Evolutionary conservation across 1,140 invertebrate species (phyloP).

Genomic region (Medauroidea extradentata): DNA sequence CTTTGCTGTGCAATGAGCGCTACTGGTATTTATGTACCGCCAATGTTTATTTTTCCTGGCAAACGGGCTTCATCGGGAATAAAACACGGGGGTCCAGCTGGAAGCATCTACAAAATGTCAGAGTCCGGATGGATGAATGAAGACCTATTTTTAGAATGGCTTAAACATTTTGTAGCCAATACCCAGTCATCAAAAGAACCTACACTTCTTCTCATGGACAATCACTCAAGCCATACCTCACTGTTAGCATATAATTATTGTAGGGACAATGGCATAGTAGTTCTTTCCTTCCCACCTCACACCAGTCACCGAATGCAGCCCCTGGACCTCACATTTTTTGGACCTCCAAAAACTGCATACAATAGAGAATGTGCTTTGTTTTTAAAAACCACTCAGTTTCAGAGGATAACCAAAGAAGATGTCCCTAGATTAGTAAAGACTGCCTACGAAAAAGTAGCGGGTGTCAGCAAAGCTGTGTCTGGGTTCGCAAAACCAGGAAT

Average conservation of each 20-base stretch:
- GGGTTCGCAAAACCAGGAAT: neutral
- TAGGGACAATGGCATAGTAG: too few species aligned
- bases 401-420: constrained; percentile 2
- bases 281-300: constrained; percentile 31
- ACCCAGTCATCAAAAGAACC: too few species aligned
- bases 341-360: constrained; percentile 28
- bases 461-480: neutral
- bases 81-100: constrained; percentile 20
- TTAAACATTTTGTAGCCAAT: too few species aligned
- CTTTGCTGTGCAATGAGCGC: constrained; percentile 34
- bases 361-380: neutral
- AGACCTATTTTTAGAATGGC: too few species aligned
- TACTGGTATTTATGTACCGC: constrained; percentile 36
- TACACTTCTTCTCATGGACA: too few species aligned
- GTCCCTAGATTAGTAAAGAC: neutral
- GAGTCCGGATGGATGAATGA: too few species aligned
- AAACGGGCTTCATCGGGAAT: constrained; percentile 32
- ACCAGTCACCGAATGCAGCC: constrained; percentile 40
- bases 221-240: constrained; percentile 14
- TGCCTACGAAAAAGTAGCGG: neutral
- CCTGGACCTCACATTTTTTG: constrained; percentile 35
- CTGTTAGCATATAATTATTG: constrained; percentile 18
- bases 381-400: neutral
- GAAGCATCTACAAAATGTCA: constrained; percentile 1
- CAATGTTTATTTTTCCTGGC: constrained; percentile 39